Evolutionary conservation across 2,797 vertebrate genomes (phyloP).

Genomic region (Rhinoraja longicauda): DNA sequence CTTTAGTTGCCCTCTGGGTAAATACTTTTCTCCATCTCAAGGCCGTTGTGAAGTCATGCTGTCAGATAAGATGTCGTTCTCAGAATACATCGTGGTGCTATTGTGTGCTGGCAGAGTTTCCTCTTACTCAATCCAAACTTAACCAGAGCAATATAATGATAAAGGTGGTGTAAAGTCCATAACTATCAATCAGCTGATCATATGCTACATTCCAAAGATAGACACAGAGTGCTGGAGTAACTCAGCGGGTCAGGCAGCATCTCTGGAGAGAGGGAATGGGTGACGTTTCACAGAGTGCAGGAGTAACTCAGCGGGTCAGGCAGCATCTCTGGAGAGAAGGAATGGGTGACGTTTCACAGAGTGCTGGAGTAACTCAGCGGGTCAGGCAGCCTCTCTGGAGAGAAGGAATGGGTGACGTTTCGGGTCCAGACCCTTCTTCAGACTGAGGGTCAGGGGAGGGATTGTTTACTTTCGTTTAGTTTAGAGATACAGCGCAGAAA

Average conservation of each 20-base stretch:
- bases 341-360: too few relatives aligned
- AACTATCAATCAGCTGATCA: neutral
- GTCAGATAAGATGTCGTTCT: neutral
- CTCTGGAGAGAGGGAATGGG: too few relatives aligned
- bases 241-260: too few relatives aligned
- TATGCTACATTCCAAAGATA: neutral
- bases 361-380: too few relatives aligned
- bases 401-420: too few relatives aligned
- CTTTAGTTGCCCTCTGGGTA: neutral
- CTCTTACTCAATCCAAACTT: neutral
- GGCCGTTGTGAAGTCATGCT: neutral
- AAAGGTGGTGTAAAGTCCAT: neutral
- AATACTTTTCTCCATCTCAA: neutral
- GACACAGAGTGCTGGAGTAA: neutral
- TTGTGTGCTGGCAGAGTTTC: neutral
- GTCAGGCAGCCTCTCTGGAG: too few relatives aligned
- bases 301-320: too few relatives aligned
- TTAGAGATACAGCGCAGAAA: too few relatives aligned
- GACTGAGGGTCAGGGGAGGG: too few relatives aligned
- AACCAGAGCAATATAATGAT: neutral
- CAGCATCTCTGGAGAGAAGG: too few relatives aligned
- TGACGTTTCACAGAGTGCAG: neutral
- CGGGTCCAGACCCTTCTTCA: too few relatives aligned
- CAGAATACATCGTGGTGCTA: neutral
- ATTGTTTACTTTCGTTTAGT: neutral